Conservation (phyloP, 2,888 invertebrate species). For the Tricholauxania praeusta region DNA sequence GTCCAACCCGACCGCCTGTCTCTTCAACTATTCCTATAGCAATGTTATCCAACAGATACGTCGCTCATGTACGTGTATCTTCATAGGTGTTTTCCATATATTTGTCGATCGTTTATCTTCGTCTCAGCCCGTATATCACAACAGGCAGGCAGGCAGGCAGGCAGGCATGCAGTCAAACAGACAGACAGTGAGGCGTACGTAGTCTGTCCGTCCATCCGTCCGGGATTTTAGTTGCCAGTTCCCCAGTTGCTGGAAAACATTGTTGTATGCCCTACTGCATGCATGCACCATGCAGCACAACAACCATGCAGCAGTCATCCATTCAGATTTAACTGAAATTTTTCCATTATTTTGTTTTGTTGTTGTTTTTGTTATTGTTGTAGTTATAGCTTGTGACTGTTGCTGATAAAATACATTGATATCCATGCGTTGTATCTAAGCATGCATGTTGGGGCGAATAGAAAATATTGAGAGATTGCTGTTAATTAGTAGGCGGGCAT, state of each 20-base stretch:
- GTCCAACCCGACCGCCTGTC: too few relatives aligned
- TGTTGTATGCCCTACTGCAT: not conserved
- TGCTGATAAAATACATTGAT: constrained; percentile 1
- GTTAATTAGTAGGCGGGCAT: too few relatives aligned
- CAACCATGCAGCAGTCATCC: not conserved
- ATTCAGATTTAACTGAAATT: constrained; percentile 12
- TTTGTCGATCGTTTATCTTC: constrained; percentile 29
- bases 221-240: too few relatives aligned
- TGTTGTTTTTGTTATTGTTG: not conserved
- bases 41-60: too few relatives aligned
- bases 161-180: too few relatives aligned
- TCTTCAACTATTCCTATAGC: too few relatives aligned
- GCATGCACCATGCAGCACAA: not conserved
- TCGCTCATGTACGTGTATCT: not conserved
- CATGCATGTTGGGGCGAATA: too few relatives aligned
- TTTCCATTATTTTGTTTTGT: constrained; percentile 10
- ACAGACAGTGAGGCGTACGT: too few relatives aligned
- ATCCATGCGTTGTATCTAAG: not conserved
- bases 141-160: too few relatives aligned
- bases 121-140: constrained; percentile 22
- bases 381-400: constrained; percentile 6
- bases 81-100: constrained; percentile 18
- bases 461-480: too few relatives aligned
- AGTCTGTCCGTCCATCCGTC: too few relatives aligned
- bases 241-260: too few relatives aligned